Base-by-base conservation (phyloP, 2,113 vertebrate species). In the Epinephelus lanceolatus region DNA sequence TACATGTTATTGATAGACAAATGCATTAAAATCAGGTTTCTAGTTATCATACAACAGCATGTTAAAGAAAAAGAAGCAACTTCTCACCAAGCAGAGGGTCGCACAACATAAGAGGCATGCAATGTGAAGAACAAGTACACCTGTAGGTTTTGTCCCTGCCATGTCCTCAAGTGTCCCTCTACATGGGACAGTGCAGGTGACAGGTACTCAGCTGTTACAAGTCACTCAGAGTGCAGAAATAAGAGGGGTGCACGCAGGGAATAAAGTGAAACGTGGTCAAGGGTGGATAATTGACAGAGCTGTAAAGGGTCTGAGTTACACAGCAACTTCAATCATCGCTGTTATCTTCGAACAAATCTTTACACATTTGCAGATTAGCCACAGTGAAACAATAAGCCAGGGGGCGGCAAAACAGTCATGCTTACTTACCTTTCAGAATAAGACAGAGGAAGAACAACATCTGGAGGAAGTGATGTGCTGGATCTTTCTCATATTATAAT, bases 1-100 rank as follows among this genome's bases (percentile, higher is more conserved):
- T 9, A 71, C 62, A 65, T 47, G 21, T 71, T 72, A 78, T 21
- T 62, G 0, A 74, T 70, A 82, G 49, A 3, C 17, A 71, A 65
- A 55, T 49, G 0, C 33, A 33, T 70, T 42, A 4, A 62, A 40
- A 53, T 69, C 4, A 52, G 25, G 1, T 52, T 69, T 62, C 2
- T 10, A 62, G 1, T 30, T 23, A 13, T 70, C 6, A 8, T 37
- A 40, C 11, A 1, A 66, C 3, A 57, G 9, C 21, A 61, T 60
- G 3, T 23, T 27, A 30, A 13, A 74, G 45, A 60, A 77, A n/a
- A 5, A 14, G 27, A 77, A 52, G 0, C 11, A 51, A n/a, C 76
- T 55, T 74, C 94, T 95, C 81, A 96, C 95, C 95, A 86, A 75
- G 71, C 90, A 85, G 17, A 83, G 30, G 12, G 75, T 15, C n/a